Evolutionary conservation across 2,797 vertebrate species (phyloP).

Genomic region (Mus caroli): DNA sequence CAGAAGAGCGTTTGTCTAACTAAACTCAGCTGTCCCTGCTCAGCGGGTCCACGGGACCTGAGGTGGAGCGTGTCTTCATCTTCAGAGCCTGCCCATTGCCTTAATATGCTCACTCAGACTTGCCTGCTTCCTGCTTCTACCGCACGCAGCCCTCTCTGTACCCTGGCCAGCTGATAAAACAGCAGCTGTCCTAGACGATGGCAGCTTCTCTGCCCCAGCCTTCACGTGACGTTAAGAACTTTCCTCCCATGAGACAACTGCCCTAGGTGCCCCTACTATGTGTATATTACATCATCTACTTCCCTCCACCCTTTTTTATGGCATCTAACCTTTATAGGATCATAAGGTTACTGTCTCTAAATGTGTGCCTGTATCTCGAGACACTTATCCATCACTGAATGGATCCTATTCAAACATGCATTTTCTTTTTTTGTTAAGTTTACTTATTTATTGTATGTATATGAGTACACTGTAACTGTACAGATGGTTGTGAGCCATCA

Average conservation of each 20-base stretch:
- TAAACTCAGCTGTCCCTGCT: not conserved
- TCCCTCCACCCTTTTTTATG: not conserved
- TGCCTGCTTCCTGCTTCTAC: not conserved
- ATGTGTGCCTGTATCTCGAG: not conserved
- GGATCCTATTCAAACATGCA: not conserved
- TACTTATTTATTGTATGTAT: no score
- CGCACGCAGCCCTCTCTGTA: not conserved
- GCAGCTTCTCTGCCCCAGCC: not conserved
- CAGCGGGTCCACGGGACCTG: not conserved
- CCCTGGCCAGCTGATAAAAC: not conserved
- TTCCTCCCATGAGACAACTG: not conserved
- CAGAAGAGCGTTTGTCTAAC: not conserved
- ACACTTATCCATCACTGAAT: not conserved
- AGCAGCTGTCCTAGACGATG: not conserved
- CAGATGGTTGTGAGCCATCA: no score
- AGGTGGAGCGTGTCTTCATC: not conserved
- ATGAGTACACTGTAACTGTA: no score
- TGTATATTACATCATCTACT: not conserved
- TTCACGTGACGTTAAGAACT: not conserved
- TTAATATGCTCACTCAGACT: not conserved
- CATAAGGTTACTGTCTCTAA: slow-evolving; percentile 8
- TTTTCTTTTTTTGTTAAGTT: no score
- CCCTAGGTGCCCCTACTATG: not conserved
- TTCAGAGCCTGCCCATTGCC: not conserved
- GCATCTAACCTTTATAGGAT: not conserved